Percentiles rank a stretch among this genome's conserved stretches.
Conservation (phyloP, 2,888 invertebrate genomes). For the Agonopterix heracliana region DNA sequence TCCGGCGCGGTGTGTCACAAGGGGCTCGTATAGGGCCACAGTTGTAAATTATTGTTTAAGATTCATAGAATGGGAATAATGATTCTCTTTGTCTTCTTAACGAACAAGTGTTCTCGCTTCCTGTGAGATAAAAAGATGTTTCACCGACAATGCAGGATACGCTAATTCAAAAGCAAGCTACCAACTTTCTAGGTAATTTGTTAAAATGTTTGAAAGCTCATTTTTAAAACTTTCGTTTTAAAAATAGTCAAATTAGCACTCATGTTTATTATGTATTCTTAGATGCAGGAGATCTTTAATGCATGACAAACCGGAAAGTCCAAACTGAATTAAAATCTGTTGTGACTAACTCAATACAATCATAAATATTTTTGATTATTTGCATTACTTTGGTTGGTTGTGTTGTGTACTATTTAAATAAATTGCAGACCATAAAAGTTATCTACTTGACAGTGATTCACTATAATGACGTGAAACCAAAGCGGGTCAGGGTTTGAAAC, state of each 20-base stretch:
- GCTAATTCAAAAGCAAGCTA: background rate
- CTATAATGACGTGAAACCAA: background rate
- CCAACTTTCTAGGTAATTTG: too few species aligned
- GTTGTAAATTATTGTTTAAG: conserved; percentile 12
- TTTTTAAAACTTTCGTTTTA: too few species aligned
- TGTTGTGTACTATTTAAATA: too few species aligned
- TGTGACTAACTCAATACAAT: too few species aligned
- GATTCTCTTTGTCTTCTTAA: conserved; percentile 13
- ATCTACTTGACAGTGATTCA: conserved; percentile 5
- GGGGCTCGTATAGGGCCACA: conserved; percentile 18
- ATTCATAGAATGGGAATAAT: conserved; percentile 14
- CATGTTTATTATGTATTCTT: too few species aligned
- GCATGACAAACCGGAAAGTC: too few species aligned
- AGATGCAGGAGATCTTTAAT: too few species aligned
- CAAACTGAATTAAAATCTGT: too few species aligned
- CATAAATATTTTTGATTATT: too few species aligned
- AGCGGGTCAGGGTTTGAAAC: conserved; percentile 7
- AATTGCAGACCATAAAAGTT: background rate
- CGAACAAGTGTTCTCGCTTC: conserved; percentile 13
- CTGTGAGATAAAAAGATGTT: conserved; percentile 11
- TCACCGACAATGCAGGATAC: conserved; percentile 3
- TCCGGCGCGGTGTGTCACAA: conserved; percentile 23
- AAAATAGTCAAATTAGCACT: too few species aligned
- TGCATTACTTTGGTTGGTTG: too few species aligned
- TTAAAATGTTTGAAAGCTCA: too few species aligned